Evolutionary conservation across 2,888 invertebrate genomes (phyloP), one percentile per base, ranked within the genome.

Genomic region (Flexamia atlantica): DNA sequence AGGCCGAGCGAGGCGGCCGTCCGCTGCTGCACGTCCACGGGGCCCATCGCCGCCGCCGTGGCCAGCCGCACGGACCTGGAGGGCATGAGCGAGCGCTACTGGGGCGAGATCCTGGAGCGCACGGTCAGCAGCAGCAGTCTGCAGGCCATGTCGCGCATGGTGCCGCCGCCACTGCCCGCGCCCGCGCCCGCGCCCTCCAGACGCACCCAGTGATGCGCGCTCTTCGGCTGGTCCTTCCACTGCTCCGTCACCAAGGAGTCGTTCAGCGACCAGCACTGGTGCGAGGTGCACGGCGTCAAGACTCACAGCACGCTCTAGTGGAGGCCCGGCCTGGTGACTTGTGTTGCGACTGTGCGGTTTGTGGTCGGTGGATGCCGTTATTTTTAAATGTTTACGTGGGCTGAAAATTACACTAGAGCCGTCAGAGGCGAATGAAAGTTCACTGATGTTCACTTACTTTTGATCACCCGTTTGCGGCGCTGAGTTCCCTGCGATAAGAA

Each of bases 101-200:
- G 94, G 94, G 94, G 94, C 30, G 95, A 95, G 91, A 95, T 95
- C 88, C 90, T 96, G 87, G 95, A 96, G 89, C 91, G 95, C 9
- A 95, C 95, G 0, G 93, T 95, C 10, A 95, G 95, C 68, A 95
- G 95, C 0, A 94, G 93, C 84, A 95, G 95, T 76, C 91, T 96
- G 68, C 95, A 95, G 88, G 94, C 94, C 40, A 92, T 94, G 86
- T 94, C 94, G 79, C 83, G 86, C 60, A 86, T 86, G 20, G 83
- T 82, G 28, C 85, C 85, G 42, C 85, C 84, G 5, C 83, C 85
- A 10, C 84, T 80, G 12, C 85, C 85, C 1, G 25, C 57, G 9
- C 40, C 82, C 0, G 30, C 28, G 20, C 60, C 79, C 20, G 30
- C 28, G 20, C 60, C 79, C 20, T 32, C 32, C 12, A 10, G 82